Base-by-base conservation (phyloP, 1,140 invertebrate species). In the Drosophila trapezifrons region DNA sequence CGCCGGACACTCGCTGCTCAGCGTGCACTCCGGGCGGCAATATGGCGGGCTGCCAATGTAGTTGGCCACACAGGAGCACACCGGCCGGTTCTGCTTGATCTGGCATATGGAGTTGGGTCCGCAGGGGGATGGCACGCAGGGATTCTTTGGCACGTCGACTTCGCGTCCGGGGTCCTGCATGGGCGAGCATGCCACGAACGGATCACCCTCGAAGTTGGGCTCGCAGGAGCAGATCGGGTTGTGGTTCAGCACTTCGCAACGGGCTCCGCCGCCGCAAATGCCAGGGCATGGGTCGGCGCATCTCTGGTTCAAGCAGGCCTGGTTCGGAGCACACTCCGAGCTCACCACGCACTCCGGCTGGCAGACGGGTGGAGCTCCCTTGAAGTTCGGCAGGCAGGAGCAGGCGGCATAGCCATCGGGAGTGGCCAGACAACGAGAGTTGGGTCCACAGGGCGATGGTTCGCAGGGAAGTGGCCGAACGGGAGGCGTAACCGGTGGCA, bases 21-120 rank as follows among this genome's bases (percentile, higher is more conserved):
- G 94, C 8, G 95, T 93, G 92, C 96, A 97, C 92, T 96, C 95
- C 20, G 96, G 95, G 80, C 96, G 92, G 91, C 96, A 96, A 77
- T 95, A 94, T 25, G 95, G 95, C 45, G 96, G 95, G 78, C 94
- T 95, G 37, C 96, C 96, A 25, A 95, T 94, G 77, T 96, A 96
- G 85, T 96, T 96, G 35, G 94, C 94, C 63, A 94, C 93, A 81
- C 96, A 97, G 6, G 96, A 96, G 83, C 96, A 96, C 0, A 96
- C 95, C 12, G 96, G 95, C 89, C 95, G 93, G 47, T 95, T 94
- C 91, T 96, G 94, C 92, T 95, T 95, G 42, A 97, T 94, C 93
- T 96, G 95, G 90, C 97, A 98, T 35, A 97, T 94, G 0, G 97
- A 97, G 92, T 97, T 96, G 13, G 96, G 95, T 55, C 96, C 97